Base-by-base conservation (phyloP, 1,140 invertebrate genomes). In the Procambarus virginalis region DNA sequence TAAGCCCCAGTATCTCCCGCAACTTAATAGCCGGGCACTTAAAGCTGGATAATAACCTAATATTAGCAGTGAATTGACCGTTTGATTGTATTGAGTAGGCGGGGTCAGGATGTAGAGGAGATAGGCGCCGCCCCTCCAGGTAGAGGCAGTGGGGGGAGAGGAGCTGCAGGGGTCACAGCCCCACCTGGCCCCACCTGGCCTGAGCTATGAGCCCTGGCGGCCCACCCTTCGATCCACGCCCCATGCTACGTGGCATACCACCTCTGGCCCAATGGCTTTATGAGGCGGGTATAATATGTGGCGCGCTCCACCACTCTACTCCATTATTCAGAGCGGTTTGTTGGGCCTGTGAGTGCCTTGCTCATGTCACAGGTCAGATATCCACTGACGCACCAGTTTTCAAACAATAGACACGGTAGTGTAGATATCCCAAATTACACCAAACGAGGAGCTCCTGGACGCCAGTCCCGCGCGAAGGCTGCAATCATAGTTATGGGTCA, bases 241-340 rank as follows among this genome's bases (percentile, higher is more conserved):
- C 82, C 60, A 22, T 84, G 64, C 82, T 49, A 84, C 82, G 82
- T 84, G 82, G 82, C 81, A 84, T 46, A 68, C 82, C 60, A 70
- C 34, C 82, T 51, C 68, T 68, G 20, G 46, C 48, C 60, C 64
- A 70, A 60, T 49, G 22, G 48, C 46, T 84, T 84, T 84, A 84
- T 84, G 82, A 84, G 82, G 68, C n/a, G 82, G 82, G 68, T 58
- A 80, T 78, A 78, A 78, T 84, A 73, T 84, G 82, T 70, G 82
- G 51, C n/a, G 46, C 58, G 48, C 68, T n/a, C 68, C 68, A 8
- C 64, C 82, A 73, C 82, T 84, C 14, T 68, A 10, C 82, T 84
- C 68, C 82, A 84, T 84, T 84, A 84, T 84, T 84, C 82, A 84
- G 68, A 68, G 78, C 46, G 49, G 78, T 70, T 70, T 68, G 82